Percentiles rank a stretch among this genome's conserved stretches.
phyloP scores from a whole-genome alignment of 1,140 invertebrate species.

The Apolygus lucorum region DNA sequence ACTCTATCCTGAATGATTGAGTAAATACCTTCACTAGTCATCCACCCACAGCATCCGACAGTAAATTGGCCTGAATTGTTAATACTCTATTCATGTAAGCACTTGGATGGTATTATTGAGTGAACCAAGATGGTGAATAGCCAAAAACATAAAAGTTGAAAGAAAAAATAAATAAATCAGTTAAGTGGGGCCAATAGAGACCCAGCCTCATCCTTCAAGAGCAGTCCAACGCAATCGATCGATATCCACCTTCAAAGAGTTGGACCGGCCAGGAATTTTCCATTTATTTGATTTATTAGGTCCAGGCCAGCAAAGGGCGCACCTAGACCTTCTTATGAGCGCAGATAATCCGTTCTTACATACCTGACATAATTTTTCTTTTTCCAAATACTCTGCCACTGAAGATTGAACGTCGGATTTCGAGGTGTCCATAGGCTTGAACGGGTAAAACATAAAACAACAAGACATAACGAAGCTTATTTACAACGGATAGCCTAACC shows the following conservation, averaged over 20 bases:
- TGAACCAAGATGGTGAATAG: neutral
- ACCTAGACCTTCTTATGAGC: no score
- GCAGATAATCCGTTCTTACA: no score
- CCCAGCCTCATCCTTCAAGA: no score
- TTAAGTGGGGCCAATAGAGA: no score
- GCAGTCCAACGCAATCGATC: neutral
- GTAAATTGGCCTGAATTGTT: neutral
- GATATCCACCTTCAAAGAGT: neutral
- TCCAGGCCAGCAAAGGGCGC: no score
- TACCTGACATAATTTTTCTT: constrained; percentile 26
- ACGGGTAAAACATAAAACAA: constrained; percentile 2
- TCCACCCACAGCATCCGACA: neutral
- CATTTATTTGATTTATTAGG: neutral
- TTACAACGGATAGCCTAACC: no score
- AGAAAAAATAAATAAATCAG: neutral
- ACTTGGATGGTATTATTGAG: neutral
- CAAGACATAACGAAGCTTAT: constrained; percentile 1
- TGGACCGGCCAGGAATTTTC: neutral
- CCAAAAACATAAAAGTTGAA: neutral
- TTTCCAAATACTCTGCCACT: constrained; percentile 22
- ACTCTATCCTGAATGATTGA: neutral
- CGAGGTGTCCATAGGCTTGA: neutral
- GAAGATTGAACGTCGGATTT: neutral
- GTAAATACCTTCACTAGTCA: neutral
- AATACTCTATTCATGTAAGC: neutral